Conservation (phyloP, 2,888 invertebrate genomes). For the Ectropis crepuscularia region DNA sequence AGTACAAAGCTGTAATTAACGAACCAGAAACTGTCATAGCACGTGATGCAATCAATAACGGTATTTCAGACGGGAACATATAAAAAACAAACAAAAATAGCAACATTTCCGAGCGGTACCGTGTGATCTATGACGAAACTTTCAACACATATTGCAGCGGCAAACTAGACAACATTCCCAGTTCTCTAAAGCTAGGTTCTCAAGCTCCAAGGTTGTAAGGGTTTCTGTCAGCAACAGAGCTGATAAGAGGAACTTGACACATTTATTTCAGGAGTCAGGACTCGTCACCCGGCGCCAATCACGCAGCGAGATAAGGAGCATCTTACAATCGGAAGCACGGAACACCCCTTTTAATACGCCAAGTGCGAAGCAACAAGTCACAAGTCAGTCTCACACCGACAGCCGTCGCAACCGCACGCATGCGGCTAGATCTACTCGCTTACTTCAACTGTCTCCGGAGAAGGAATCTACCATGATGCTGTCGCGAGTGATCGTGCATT, state of each 20-base stretch:
- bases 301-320: conserved; percentile 20
- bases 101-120: conserved; percentile 1
- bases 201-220: background rate
- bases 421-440: conserved; percentile 67
- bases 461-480: conserved; percentile 60
- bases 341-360: conserved; percentile 31
- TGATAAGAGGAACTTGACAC: conserved; percentile 28
- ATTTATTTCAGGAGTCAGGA: conserved; percentile 17
- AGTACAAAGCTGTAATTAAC: background rate
- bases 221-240: background rate
- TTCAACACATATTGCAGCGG: background rate
- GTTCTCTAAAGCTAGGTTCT: background rate
- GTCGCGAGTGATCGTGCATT: conserved; percentile 61
- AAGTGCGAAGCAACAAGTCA: conserved; percentile 1
- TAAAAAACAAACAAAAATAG: background rate
- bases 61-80: background rate
- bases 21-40: conserved; percentile 8
- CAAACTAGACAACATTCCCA: background rate
- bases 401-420: conserved; percentile 59
- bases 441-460: conserved; percentile 72
- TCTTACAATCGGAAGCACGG: conserved; percentile 13
- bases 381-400: conserved; percentile 58
- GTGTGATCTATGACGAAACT: conserved; percentile 3
- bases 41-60: conserved; percentile 15
- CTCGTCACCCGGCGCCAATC: conserved; percentile 8